phyloP scores from a whole-genome alignment of 2,888 invertebrate genomes.

The Agriopis marginaria region DNA sequence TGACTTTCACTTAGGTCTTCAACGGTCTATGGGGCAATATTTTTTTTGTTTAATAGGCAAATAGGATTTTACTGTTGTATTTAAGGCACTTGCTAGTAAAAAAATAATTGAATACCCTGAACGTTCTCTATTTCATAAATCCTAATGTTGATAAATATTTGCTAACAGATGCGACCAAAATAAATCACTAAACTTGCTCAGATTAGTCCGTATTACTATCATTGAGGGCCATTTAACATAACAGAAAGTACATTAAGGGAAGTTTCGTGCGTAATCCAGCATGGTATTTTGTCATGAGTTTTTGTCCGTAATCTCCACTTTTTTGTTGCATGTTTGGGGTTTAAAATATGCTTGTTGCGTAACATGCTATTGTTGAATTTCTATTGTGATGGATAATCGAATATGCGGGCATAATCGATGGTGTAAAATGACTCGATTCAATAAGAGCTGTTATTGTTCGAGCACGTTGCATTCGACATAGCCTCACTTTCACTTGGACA shows the following conservation, averaged over 20 bases:
- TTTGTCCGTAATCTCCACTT: constrained; percentile 66
- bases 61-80: no score
- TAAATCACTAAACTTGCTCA: constrained; percentile 59
- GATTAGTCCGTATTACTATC: constrained; percentile 57
- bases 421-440: constrained; percentile 56
- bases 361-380: constrained; percentile 71
- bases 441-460: constrained; percentile 41
- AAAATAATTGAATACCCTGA: no score
- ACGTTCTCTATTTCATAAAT: neutral
- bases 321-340: constrained; percentile 64
- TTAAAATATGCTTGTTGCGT: constrained; percentile 71
- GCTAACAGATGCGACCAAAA: constrained; percentile 43
- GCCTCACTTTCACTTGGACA: constrained; percentile 23
- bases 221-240: constrained; percentile 62
- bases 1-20: no score
- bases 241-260: constrained; percentile 58
- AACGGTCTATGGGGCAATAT: no score
- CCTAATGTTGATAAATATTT: constrained; percentile 32
- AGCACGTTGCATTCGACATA: constrained; percentile 25
- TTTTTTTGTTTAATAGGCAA: no score
- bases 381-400: constrained; percentile 73
- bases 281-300: constrained; percentile 72
- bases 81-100: no score
- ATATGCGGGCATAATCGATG: constrained; percentile 77
- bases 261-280: constrained; percentile 66